Evolutionary conservation across 2,797 vertebrate species (phyloP).

Genomic region (Anolis apletophallus): DNA sequence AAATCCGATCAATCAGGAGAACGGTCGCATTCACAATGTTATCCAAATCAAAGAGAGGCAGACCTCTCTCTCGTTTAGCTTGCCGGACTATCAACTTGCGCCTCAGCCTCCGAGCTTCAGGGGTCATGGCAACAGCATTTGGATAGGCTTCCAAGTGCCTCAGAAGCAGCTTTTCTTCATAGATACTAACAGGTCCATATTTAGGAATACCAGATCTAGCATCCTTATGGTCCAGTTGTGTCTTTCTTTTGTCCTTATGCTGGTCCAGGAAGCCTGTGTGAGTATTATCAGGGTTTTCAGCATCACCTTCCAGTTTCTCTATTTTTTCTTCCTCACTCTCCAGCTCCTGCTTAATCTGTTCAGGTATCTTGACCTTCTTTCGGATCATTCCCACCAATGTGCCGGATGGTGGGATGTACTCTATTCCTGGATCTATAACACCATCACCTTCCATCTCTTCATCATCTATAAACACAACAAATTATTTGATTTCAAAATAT

Average conservation of each 20-base stretch:
- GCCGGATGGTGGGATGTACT: slow-evolving; percentile 87
- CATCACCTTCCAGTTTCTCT: slow-evolving; percentile 76
- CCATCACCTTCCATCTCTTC: slow-evolving; percentile 92
- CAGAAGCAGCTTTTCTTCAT: slow-evolving; percentile 91
- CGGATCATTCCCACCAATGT: slow-evolving; percentile 73
- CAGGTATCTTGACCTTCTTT: slow-evolving; percentile 84
- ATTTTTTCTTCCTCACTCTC: slow-evolving; percentile 92
- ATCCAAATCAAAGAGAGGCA: slow-evolving; percentile 93
- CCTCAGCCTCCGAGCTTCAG: slow-evolving; percentile 88
- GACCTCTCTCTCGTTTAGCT: slow-evolving; percentile 89
- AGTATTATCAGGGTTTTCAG: slow-evolving; percentile 80
- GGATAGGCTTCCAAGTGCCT: slow-evolving; percentile 89
- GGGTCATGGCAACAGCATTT: slow-evolving; percentile 87
- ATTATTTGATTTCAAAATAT: slow-evolving; percentile 21
- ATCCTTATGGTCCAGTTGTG: slow-evolving; percentile 75
- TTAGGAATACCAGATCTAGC: slow-evolving; percentile 71
- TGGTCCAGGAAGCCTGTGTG: slow-evolving; percentile 62
- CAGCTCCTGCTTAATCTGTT: slow-evolving; percentile 91
- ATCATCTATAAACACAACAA: slow-evolving; percentile 83
- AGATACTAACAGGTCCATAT: slow-evolving; percentile 83
- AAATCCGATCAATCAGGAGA: slow-evolving; percentile 90
- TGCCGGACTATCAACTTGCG: slow-evolving; percentile 91
- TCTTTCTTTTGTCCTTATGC: slow-evolving; percentile 78
- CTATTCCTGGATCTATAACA: slow-evolving; percentile 95
- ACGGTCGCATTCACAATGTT: slow-evolving; percentile 87